phyloP scores from a whole-genome alignment of 2,113 vertebrate genomes.

The Noctilio leporinus region DNA sequence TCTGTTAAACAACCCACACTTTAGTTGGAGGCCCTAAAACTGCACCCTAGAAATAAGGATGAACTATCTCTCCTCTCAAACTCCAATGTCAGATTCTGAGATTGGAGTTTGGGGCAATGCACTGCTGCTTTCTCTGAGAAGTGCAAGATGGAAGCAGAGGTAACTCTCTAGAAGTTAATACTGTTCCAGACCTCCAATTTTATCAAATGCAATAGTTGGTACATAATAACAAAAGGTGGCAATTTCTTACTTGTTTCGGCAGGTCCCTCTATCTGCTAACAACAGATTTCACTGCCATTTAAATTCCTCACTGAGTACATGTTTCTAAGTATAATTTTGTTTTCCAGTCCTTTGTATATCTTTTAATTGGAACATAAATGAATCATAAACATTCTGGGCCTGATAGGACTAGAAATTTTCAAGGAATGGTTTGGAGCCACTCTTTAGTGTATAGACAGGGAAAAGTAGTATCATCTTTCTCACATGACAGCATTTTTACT shows the following conservation, averaged over 20 bases:
- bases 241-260: neutral
- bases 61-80: neutral
- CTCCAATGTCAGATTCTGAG: neutral
- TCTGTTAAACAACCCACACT: neutral
- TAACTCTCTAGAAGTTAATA: neutral
- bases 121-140: neutral
- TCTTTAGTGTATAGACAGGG: neutral
- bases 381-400: neutral
- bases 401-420: neutral
- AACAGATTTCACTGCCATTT: neutral
- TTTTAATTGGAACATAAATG: neutral
- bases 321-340: neutral
- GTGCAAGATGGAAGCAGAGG: neutral
- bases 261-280: neutral
- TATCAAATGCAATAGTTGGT: neutral
- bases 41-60: neutral
- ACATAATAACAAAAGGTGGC: neutral
- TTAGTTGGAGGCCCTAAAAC: accelerated
- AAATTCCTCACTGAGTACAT: neutral
- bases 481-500: neutral
- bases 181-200: neutral
- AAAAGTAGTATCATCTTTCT: neutral
- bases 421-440: neutral
- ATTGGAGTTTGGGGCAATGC: neutral
- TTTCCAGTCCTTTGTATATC: neutral